Percentiles rank a stretch among this genome's conserved stretches.
phyloP scores from a whole-genome alignment of 2,113 vertebrate species.

The Toxotes jaculatrix region DNA sequence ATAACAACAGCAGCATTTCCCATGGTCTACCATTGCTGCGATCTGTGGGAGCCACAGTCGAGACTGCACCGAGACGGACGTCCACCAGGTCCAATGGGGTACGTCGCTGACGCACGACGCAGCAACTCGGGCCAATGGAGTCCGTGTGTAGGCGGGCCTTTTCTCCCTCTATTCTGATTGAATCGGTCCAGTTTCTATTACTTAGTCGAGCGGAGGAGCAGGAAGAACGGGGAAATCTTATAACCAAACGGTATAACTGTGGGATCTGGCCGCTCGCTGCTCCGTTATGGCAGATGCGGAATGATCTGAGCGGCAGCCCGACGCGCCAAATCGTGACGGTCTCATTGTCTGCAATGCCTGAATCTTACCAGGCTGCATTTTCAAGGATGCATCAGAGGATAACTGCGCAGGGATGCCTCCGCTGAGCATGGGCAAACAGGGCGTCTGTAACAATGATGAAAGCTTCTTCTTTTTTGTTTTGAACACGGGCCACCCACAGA shows the following conservation, averaged over 20 bases:
- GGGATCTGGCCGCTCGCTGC: background rate
- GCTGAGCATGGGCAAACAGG: conserved; percentile 66
- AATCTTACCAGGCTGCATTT: conserved; percentile 24
- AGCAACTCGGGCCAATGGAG: conserved; percentile 56
- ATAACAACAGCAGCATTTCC: conserved; percentile 71
- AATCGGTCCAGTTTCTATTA: conserved; percentile 72
- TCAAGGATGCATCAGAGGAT: conserved; percentile 54
- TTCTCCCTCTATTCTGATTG: conserved; percentile 58
- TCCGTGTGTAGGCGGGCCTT: conserved; percentile 59
- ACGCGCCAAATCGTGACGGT: conserved; percentile 7
- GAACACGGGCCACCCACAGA: conserved; percentile 60
- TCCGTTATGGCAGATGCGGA: conserved; percentile 19
- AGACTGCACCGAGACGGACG: conserved; percentile 27
- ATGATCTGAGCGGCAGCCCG: conserved; percentile 5
- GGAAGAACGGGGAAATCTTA: conserved; percentile 4
- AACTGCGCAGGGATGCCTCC: conserved; percentile 70
- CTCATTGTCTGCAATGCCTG: conserved; percentile 33
- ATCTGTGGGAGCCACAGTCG: conserved; percentile 8
- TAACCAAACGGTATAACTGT: background rate
- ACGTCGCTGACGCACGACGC: background rate
- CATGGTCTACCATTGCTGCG: conserved; percentile 47
- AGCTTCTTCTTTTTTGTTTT: conserved; percentile 62
- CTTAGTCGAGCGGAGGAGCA: conserved; percentile 58
- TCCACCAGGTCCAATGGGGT: conserved; percentile 62
- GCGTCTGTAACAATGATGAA: conserved; percentile 70